Evolutionary conservation across 2,888 invertebrate species (phyloP).

Genomic region (Agrenia bidenticulata): DNA sequence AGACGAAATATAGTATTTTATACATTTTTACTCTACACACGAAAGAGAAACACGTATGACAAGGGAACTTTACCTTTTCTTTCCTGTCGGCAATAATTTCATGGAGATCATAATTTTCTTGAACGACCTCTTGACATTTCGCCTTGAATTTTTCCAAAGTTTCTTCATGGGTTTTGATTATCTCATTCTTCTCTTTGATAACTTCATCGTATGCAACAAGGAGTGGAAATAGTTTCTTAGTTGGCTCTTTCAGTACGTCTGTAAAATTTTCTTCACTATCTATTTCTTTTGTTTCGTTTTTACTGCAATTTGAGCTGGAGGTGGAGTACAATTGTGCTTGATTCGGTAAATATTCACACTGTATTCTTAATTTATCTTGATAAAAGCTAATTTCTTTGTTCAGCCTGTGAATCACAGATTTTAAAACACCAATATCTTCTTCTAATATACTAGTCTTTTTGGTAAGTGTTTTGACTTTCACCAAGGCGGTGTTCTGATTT

Average conservation of each 20-base stretch:
- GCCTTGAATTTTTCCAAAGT: conserved; percentile 40
- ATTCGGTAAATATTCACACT: conserved; percentile 23
- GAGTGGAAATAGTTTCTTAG: conserved; percentile 38
- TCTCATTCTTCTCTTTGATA: conserved; percentile 49
- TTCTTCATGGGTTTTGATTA: conserved; percentile 45
- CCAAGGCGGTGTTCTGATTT: conserved; percentile 35
- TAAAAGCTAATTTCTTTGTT: conserved; percentile 47
- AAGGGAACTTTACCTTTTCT: conserved; percentile 49
- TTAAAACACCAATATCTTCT: conserved; percentile 48
- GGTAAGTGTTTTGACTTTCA: conserved; percentile 35
- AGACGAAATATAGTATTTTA: too few species aligned
- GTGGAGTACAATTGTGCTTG: conserved; percentile 41
- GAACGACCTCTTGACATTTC: conserved; percentile 33
- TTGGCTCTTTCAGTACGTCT: conserved; percentile 11
- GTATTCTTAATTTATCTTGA: conserved; percentile 42
- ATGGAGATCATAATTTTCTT: conserved; percentile 49
- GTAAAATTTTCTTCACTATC: conserved; percentile 23
- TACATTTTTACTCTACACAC: too few species aligned
- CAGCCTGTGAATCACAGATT: conserved; percentile 46
- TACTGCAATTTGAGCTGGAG: conserved; percentile 19
- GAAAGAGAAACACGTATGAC: too few species aligned
- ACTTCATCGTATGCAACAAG: conserved; percentile 50
- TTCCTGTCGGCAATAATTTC: conserved; percentile 37
- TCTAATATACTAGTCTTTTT: conserved; percentile 44
- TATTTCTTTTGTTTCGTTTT: conserved; percentile 1